Evolutionary conservation across 2,797 vertebrate species (phyloP), one percentile per base, ranked within the genome.

Genomic region (Poecilia picta): DNA sequence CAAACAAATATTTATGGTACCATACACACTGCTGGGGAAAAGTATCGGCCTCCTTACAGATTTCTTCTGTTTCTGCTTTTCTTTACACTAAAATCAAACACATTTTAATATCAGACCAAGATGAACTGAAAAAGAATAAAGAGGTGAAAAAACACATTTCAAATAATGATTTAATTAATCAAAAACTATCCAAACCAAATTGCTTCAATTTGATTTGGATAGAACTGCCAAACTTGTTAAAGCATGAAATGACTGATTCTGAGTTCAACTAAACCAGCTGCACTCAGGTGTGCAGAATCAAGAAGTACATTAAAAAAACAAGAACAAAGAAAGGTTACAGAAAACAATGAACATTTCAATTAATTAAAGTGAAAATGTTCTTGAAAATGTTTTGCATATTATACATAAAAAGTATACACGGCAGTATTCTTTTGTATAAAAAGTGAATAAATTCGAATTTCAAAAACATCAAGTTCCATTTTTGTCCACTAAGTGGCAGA

Each of bases 401-500:
- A 49, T 51, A 23, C 49, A 51, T 20, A 23, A 51, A 49, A 49
- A 20, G 47, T 7, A 49, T 49, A 20, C 47, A 49, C 5, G 5
- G 16, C 16, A 49, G 49, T 51, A 51, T 51, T 23, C 18, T 23
- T 51, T 51, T 51, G 49, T 8, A 51, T 23, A 20, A 46, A 4
- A 1, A 51, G 49, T 23, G 49, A 51, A 16, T 49, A 49, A 18
- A 49, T 2, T 33, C 15, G 15, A 31, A 62, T 62, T 62, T 36
- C 12, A 20, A 36, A 8, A 25, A 10, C 25, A 59, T 13, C 25
- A 43, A 39, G 53, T 74, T 25, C 39, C 36, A 31, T 28, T 25
- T 57, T 57, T 74, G 51, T 59, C 73, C 53, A 74, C 51, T n/a
- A 41, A n/a, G 53, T 41, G 73, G 73, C 73, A 74, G 73, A 11